Evolutionary conservation across 2,113 vertebrate species (phyloP).

Genomic region (Xiphophorus maculatus): DNA sequence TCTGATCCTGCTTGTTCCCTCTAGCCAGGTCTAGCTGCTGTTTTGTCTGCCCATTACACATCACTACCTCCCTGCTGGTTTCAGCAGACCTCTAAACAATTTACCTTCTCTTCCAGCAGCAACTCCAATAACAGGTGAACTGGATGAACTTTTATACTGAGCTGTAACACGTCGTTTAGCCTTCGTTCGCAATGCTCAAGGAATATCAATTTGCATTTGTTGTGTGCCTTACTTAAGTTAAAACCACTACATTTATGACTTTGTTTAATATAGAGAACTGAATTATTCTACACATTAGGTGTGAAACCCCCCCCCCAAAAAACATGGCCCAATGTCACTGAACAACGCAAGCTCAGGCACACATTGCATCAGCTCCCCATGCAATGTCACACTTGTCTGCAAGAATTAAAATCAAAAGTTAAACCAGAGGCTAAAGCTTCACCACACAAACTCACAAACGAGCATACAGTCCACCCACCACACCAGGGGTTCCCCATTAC

Average conservation of each 20-base stretch:
- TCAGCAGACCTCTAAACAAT: neutral
- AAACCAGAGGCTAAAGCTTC: neutral
- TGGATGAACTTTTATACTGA: neutral
- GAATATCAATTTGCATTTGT: neutral
- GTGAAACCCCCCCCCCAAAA: neutral
- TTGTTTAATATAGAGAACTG: neutral
- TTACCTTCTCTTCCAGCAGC: neutral
- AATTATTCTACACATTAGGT: neutral
- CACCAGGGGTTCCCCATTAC: neutral
- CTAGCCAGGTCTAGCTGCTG: neutral
- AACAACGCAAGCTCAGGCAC: conserved; percentile 9
- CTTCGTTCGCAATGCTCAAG: neutral
- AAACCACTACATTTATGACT: neutral
- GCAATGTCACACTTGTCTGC: conserved; percentile 29
- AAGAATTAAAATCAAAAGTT: conserved; percentile 38
- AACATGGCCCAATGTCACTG: neutral
- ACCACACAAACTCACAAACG: neutral
- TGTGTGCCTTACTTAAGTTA: too few relatives aligned
- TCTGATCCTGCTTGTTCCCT: neutral
- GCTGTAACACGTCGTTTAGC: neutral
- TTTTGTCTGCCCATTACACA: conserved; percentile 3
- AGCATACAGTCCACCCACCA: neutral
- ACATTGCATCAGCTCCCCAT: conserved; percentile 18
- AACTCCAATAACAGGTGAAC: neutral
- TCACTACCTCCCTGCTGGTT: neutral